These are phyloP conservation scores for Chloroceryle inda DNA, from an alignment of 2,797 vertebrate genomes.

Conservation along the genomic window DNA sequence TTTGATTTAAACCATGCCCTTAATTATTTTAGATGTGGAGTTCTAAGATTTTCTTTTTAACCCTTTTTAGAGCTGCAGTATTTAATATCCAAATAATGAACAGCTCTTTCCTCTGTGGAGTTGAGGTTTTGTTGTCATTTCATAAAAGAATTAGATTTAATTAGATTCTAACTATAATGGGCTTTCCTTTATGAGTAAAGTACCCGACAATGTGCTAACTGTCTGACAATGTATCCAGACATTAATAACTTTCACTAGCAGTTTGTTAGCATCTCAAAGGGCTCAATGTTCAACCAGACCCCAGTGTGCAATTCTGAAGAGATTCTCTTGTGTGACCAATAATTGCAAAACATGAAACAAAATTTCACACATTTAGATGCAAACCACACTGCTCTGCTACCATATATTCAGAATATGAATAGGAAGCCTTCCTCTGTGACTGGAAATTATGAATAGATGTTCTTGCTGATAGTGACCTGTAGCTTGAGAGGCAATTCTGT, in stretches of 20 bases:
- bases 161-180: not conserved
- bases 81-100: not conserved
- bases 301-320: not conserved
- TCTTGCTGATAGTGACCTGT: not conserved
- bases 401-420: not conserved
- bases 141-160: constrained; percentile 7
- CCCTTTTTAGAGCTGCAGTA: not conserved
- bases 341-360: constrained; percentile 1
- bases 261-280: constrained; percentile 14
- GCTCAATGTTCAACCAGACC: not conserved
- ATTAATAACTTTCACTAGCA: not conserved
- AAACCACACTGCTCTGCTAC: not conserved
- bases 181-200: not conserved
- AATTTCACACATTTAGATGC: not conserved
- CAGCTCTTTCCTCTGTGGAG: not conserved
- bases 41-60: constrained; percentile 13
- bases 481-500: not conserved
- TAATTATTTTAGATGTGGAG: not conserved
- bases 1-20: not conserved
- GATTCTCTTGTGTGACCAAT: not conserved
- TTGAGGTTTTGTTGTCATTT: constrained; percentile 4
- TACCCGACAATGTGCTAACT: not conserved
- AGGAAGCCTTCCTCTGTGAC: not conserved
- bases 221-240: not conserved
- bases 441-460: not conserved